These are phyloP conservation scores for Bungarus multicinctus DNA, from an alignment of 2,113 vertebrate species.

Conservation along the genomic window DNA sequence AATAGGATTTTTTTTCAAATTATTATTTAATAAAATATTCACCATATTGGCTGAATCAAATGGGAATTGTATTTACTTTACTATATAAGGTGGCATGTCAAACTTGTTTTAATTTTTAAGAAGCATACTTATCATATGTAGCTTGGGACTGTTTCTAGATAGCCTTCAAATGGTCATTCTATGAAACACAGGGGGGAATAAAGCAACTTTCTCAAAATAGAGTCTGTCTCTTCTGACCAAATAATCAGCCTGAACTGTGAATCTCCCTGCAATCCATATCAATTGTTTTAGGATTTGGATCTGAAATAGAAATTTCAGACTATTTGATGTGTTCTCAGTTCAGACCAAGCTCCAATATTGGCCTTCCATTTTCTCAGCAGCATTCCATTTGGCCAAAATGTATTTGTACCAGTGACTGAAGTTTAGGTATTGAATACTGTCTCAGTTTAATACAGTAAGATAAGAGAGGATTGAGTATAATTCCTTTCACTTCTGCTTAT, in stretches of 20 bases:
- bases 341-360: background rate
- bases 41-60: background rate
- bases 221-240: background rate
- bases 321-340: background rate
- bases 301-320: background rate
- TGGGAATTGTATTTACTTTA: background rate
- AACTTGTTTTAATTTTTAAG: background rate
- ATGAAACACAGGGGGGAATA: background rate
- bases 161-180: background rate
- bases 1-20: background rate
- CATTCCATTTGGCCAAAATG: background rate
- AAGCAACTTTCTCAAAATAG: background rate
- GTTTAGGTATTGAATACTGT: background rate
- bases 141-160: background rate
- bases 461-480: background rate
- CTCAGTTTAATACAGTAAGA: background rate
- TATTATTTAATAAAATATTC: background rate
- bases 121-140: background rate
- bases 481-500: background rate
- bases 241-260: background rate
- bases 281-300: background rate
- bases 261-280: background rate
- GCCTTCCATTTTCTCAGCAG: background rate
- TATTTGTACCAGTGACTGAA: background rate
- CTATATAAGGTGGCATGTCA: background rate